Evolutionary conservation across 2,888 invertebrate genomes (phyloP), one percentile per base, ranked within the genome.

Genomic region (Galerucella nymphaeae): DNA sequence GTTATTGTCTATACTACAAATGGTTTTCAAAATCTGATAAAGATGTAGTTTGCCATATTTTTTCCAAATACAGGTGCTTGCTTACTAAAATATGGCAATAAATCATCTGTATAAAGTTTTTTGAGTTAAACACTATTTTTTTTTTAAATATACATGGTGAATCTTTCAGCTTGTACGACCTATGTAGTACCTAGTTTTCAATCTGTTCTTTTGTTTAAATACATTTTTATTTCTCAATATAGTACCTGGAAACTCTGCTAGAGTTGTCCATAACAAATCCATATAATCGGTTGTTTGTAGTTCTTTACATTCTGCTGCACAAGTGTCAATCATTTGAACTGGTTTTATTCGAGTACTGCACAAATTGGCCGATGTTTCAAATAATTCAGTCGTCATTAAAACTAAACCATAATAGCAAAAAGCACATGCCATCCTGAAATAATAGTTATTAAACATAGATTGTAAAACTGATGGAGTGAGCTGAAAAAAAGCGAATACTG

Each of bases 371-470:
- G 88, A 86, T 23, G 91, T 90, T 85, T 94, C 94, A 86, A 97
- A 95, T 68, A 97, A 86, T 85, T 97, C 97, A 0, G 97, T 98
- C 1, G 97, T 97, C 93, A 98, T 95, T 71, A 98, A 87, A 9
- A 98, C 97, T 50, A 97, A 90, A 0, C 98, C 97, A 84, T 98
- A 98, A 86, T 98, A 98, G 84, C 96, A 96, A 88, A 98, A 97
- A 0, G 97, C 96, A 85, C 96, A 96, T 0, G 94, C 91, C 90
- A 96, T 93, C 96, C 96, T 96, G 81, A 55, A 78, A 76, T 38
- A 18, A 66, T 55, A 55, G 9, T 18, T 63, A 42, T 41, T 42
- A 42, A 64, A 59, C 20, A 20, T 38, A 38, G 30, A 38, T 38
- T 38, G 9, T 38, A 38, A 38, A 38, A 8, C 30, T 38, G 30